phyloP scores from a whole-genome alignment of 1,140 invertebrate genomes.

The Thaumatotibia leucotreta region DNA sequence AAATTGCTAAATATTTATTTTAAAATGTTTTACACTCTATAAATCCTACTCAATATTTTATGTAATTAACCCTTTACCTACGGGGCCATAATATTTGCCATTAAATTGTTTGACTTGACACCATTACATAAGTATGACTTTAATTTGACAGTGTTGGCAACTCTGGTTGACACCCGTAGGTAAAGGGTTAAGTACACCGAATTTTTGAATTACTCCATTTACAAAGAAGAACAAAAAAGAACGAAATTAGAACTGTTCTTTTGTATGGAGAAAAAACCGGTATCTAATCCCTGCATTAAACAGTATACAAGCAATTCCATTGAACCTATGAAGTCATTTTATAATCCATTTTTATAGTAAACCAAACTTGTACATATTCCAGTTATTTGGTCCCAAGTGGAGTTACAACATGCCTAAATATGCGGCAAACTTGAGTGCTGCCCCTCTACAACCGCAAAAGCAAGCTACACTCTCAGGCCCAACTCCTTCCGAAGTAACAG shows the following conservation, averaged over 20 bases:
- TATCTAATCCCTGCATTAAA: background rate
- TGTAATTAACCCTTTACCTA: too few species aligned
- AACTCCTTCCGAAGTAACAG: slow-evolving; percentile 25
- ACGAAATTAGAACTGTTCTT: too few species aligned
- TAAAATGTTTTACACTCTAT: slow-evolving; percentile 1
- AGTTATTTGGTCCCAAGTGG: slow-evolving; percentile 89
- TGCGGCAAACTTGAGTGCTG: slow-evolving; percentile 85
- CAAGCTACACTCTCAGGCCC: slow-evolving; percentile 45
- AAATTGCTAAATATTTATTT: too few species aligned
- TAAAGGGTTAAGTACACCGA: too few species aligned
- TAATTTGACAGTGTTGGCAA: too few species aligned
- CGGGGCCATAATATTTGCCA: too few species aligned
- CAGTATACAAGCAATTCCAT: background rate
- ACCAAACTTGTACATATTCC: slow-evolving; percentile 30
- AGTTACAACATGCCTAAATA: slow-evolving; percentile 86
- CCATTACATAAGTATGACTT: too few species aligned
- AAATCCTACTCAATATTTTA: background rate
- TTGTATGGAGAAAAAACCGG: too few species aligned
- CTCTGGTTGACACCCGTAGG: too few species aligned
- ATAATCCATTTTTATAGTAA: background rate
- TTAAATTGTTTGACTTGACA: too few species aligned
- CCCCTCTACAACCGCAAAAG: slow-evolving; percentile 86
- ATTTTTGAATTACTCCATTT: too few species aligned
- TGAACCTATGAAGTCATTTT: background rate
- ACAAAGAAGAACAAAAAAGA: too few species aligned